phyloP scores from a whole-genome alignment of 2,113 vertebrate species.

The Galemys pyrenaicus region DNA sequence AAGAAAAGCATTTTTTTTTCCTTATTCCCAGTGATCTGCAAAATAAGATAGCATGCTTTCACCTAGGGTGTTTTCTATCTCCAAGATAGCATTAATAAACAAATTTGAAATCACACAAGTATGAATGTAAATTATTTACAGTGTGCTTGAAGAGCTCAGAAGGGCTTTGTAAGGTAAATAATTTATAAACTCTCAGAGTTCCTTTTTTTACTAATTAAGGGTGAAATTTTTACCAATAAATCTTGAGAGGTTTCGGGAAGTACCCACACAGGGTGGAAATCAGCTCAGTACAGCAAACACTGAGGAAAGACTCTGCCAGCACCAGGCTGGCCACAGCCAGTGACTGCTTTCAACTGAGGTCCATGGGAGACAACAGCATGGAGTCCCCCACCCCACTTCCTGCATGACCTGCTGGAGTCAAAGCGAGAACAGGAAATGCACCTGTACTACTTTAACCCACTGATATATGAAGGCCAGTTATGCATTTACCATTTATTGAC shows the following conservation, averaged over 20 bases:
- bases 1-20: not conserved
- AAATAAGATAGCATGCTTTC: constrained; percentile 2
- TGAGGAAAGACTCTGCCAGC: not conserved
- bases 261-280: not conserved
- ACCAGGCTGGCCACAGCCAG: accelerated
- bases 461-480: too few species aligned
- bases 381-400: not conserved
- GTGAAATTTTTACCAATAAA: constrained; percentile 71
- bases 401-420: not conserved
- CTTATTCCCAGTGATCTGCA: constrained; percentile 24
- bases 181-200: constrained; percentile 68
- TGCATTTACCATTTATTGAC: not conserved
- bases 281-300: not conserved
- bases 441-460: not conserved
- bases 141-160: constrained; percentile 56
- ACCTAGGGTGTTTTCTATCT: constrained; percentile 58
- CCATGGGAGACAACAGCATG: too few species aligned
- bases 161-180: constrained; percentile 77
- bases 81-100: constrained; percentile 68
- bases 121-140: constrained; percentile 73
- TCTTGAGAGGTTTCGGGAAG: constrained; percentile 13
- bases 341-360: too few species aligned
- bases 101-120: constrained; percentile 69
- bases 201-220: constrained; percentile 74
- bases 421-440: not conserved